Base-by-base conservation (phyloP, 2,797 vertebrate genomes). In the Coccyzus lansbergi region DNA sequence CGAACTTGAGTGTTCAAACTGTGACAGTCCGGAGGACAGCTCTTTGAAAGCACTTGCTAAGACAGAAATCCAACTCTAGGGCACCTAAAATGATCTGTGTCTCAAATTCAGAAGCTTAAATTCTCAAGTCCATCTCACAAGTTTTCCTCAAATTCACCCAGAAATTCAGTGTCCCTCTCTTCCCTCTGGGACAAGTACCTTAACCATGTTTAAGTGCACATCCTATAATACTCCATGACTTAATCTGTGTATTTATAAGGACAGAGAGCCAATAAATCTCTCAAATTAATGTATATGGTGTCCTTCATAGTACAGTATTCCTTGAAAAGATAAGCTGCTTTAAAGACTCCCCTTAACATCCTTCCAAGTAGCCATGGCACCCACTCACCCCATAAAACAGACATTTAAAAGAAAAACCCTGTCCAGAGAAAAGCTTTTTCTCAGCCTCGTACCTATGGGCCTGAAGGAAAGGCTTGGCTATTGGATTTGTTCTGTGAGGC, bases 141-240 rank as follows among this genome's bases (percentile, higher is more conserved):
- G 10, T 34, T 6, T 62, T 46, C 26, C 55, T 82, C 26, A 48
- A 58, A 62, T 10, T 40, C 60, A 85, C 48, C 1, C 28, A 77
- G 53, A 74, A 80, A 82, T 34, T 68, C 62, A 56, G 20, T 31
- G 29, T 31, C 34, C 31, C 13, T 46, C 29, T 53, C 33, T 83
- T 80, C 46, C 64, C 28, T 48, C 60, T 31, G 19, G 40, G 49
- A 16, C 21, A 67, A 56, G 15, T 11, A 71, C 42, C 28, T 49
- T 28, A 69, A 76, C 4, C 29, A 7, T 0, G 0, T 56, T 58
- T 76, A 36, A 79, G 0, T 22, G 26, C 15, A n/a, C 26, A 42
- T 81, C 19, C 42, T 59, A 13, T 70, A 86, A 25, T 5, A 46
- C 10, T 46, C 52, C 4, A 3, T 25, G 0, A 62, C 80, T 74